Evolutionary conservation across 1,140 invertebrate genomes (phyloP), one percentile per base, ranked within the genome.

Genomic region (Nixonia krombeini): DNA sequence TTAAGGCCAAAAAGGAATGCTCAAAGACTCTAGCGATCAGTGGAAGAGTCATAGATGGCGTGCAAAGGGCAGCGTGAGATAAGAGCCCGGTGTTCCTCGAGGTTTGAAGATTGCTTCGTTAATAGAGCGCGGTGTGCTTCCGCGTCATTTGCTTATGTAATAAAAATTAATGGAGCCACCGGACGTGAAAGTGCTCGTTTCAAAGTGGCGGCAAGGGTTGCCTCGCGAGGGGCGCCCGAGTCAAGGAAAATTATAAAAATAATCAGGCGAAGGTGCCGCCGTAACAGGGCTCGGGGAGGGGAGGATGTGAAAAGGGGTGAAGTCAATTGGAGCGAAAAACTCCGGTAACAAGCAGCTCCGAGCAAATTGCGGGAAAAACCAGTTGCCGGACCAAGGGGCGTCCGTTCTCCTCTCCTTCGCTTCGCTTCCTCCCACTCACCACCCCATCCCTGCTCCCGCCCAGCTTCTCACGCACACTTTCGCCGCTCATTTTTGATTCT

Each of bases 271-370:
- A 70, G 67, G 67, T 64, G 66, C 28, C 35, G 65, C 47, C 35
- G 51, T 41, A 55, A 42, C 45, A 29, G 63, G 64, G 52, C 57
- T 68, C 55, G 37, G 56, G 50, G 47, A n/a, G 55, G 51, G 52
- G 45, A 2, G 37, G 37, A 40, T n/a, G n/a, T n/a, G n/a, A 9
- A 51, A 52, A 61, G 50, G 46, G 57, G 41, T 47, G 51, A 55
- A 67, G 57, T 64, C 70, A 72, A 72, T 72, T 72, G 70, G 61
- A 56, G 70, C 70, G 41, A 55, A 68, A 72, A 72, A 72, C 56
- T 64, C 41, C 37, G 45, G 61, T 72, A 72, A 72, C 70, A 65
- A 72, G 65, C 61, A 37, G 55, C 56, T 40, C 55, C 28, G 38
- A 61, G 59, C 55, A 58, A 72, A 72, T 72, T 72, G 63, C 64